Evolutionary conservation across 2,888 invertebrate genomes (phyloP).

Genomic region (Plebejus anna): DNA sequence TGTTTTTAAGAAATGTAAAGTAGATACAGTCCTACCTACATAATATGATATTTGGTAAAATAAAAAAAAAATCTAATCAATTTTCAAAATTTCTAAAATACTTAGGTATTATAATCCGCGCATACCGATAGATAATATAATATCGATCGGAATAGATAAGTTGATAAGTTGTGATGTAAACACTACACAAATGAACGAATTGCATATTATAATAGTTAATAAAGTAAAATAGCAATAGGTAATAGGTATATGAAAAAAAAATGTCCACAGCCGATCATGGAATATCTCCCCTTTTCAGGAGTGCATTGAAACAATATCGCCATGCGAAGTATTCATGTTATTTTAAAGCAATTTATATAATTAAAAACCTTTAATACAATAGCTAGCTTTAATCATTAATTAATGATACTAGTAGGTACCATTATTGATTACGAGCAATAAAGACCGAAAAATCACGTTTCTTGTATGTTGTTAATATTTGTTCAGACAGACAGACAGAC

Average conservation of each 20-base stretch:
- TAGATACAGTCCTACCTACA: neutral
- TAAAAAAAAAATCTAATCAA: neutral
- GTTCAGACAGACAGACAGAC: too few species aligned
- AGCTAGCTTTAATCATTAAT: too few species aligned
- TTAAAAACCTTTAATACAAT: too few species aligned
- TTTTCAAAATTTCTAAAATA: neutral
- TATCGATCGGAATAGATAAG: conserved; percentile 30
- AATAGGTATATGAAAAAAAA: neutral
- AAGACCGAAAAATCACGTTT: too few species aligned
- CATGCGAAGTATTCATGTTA: neutral
- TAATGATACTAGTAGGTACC: too few species aligned
- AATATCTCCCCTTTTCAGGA: too few species aligned
- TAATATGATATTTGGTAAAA: neutral
- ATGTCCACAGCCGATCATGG: too few species aligned
- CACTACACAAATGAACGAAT: conserved; percentile 3
- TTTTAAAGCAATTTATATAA: too few species aligned
- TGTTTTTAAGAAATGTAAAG: neutral
- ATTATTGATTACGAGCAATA: too few species aligned
- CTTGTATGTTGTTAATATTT: too few species aligned
- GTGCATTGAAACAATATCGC: neutral
- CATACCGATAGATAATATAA: conserved; percentile 27
- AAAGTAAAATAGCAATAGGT: neutral
- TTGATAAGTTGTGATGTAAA: conserved; percentile 23
- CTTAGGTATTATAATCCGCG: neutral
- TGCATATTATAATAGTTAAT: neutral